These are phyloP conservation scores for Eleutherodactylus coqui DNA, from an alignment of 2,797 vertebrate species.

Conservation along the genomic window DNA sequence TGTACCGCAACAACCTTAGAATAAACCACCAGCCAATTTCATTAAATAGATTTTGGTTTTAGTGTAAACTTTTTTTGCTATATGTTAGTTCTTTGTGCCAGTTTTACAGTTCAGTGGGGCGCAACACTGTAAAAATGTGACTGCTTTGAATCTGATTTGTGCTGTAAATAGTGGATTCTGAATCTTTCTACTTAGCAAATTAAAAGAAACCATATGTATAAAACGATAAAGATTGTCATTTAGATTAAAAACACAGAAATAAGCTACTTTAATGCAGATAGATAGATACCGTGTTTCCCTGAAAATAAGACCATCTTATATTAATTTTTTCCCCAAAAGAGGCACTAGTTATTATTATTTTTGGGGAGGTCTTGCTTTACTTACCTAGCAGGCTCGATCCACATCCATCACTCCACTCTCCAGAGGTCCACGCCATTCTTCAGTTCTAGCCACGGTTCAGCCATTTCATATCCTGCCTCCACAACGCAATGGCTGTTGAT, in stretches of 20 bases:
- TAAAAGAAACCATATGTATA: not conserved
- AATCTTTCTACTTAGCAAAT: not conserved
- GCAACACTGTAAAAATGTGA: not conserved
- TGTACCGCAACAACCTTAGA: slow-evolving; percentile 47
- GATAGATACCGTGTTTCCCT: not conserved
- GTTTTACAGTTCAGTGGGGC: not conserved
- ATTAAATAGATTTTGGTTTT: slow-evolving; percentile 55
- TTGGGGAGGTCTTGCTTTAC: too few species aligned
- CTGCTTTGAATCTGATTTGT: not conserved
- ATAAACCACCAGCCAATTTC: slow-evolving; percentile 42
- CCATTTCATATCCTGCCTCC: too few species aligned
- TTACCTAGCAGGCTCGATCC: too few species aligned
- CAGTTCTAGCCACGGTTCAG: too few species aligned
- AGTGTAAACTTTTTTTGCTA: slow-evolving; percentile 53
- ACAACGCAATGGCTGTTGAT: too few species aligned
- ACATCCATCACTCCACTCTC: too few species aligned
- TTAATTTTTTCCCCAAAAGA: too few species aligned
- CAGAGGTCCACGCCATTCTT: too few species aligned
- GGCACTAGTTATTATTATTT: too few species aligned
- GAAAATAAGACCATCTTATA: too few species aligned
- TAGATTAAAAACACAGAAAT: too few species aligned
- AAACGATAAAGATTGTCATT: not conserved
- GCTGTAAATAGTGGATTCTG: slow-evolving; percentile 3
- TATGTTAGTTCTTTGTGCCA: slow-evolving; percentile 25
- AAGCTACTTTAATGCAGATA: not conserved